These are phyloP conservation scores for Idaea aversata DNA, from an alignment of 2,888 invertebrate species.

Conservation along the genomic window DNA sequence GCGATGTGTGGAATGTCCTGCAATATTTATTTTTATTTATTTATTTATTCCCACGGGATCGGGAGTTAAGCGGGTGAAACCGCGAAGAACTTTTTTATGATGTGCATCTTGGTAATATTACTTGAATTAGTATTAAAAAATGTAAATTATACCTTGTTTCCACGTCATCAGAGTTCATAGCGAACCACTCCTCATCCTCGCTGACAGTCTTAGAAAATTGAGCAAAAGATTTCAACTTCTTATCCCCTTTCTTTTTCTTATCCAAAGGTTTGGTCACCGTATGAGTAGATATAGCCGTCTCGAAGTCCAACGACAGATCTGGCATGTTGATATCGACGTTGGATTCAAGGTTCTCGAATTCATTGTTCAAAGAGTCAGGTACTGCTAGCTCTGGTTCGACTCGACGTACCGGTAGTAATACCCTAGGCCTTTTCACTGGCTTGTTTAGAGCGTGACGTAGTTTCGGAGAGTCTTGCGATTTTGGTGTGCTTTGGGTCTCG, in stretches of 20 bases:
- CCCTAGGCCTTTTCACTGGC: slow-evolving; percentile 63
- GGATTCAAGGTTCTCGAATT: slow-evolving; percentile 30
- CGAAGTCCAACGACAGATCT: slow-evolving; percentile 52
- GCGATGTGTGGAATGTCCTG: too few relatives aligned
- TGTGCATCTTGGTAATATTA: too few relatives aligned
- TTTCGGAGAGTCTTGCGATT: slow-evolving; percentile 62
- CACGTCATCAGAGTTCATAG: slow-evolving; percentile 59
- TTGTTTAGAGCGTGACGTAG: slow-evolving; percentile 58
- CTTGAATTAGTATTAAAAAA: neutral
- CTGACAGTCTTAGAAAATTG: slow-evolving; percentile 45
- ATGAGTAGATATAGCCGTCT: slow-evolving; percentile 65
- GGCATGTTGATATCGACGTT: slow-evolving; percentile 27
- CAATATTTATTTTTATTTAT: too few relatives aligned
- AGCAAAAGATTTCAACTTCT: slow-evolving; percentile 47
- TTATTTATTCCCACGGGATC: too few relatives aligned
- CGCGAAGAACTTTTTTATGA: too few relatives aligned
- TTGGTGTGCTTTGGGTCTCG: slow-evolving; percentile 32
- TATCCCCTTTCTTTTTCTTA: slow-evolving; percentile 39
- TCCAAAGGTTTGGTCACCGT: slow-evolving; percentile 60
- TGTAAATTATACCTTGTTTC: slow-evolving; percentile 44
- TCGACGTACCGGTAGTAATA: slow-evolving; percentile 59
- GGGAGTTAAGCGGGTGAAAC: too few relatives aligned
- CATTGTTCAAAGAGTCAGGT: slow-evolving; percentile 30
- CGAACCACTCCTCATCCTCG: slow-evolving; percentile 67
- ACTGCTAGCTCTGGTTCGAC: slow-evolving; percentile 39